Conservation (phyloP, 2,888 invertebrate species). For the Adelognathus sp. region DNA sequence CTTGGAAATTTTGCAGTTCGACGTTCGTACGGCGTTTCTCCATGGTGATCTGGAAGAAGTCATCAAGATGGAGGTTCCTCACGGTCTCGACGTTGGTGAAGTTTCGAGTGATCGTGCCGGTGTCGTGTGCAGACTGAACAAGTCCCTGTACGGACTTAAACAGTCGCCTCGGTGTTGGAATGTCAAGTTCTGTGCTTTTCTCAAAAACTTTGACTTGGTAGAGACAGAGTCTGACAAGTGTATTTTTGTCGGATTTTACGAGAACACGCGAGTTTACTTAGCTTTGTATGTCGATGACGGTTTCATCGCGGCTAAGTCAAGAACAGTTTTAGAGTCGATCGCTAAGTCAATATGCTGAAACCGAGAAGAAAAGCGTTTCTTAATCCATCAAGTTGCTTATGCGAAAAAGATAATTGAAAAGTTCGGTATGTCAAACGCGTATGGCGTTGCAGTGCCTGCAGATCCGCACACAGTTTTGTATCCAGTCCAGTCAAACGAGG, state of each 20-base stretch:
- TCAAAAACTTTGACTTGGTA: slow-evolving; percentile 23
- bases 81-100: slow-evolving; percentile 6
- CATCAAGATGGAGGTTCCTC: slow-evolving; percentile 27
- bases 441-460: background rate
- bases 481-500: background rate
- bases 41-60: slow-evolving; percentile 11
- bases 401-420: background rate
- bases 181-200: slow-evolving; percentile 31
- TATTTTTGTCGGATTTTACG: slow-evolving; percentile 21
- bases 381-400: background rate
- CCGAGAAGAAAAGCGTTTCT: background rate
- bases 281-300: slow-evolving; percentile 58
- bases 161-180: slow-evolving; percentile 57
- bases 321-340: slow-evolving; percentile 1
- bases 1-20: slow-evolving; percentile 24
- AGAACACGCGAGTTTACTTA: slow-evolving; percentile 45
- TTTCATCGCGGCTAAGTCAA: slow-evolving; percentile 37
- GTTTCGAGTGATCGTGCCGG: background rate
- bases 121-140: slow-evolving; percentile 37
- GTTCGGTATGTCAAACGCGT: background rate
- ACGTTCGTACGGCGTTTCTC: slow-evolving; percentile 29
- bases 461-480: background rate
- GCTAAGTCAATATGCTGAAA: too few relatives aligned
- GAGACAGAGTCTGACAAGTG: slow-evolving; percentile 47
- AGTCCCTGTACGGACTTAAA: slow-evolving; percentile 56